Evolutionary conservation across 1,140 invertebrate genomes (phyloP).

Genomic region (Nautilus pompilius): DNA sequence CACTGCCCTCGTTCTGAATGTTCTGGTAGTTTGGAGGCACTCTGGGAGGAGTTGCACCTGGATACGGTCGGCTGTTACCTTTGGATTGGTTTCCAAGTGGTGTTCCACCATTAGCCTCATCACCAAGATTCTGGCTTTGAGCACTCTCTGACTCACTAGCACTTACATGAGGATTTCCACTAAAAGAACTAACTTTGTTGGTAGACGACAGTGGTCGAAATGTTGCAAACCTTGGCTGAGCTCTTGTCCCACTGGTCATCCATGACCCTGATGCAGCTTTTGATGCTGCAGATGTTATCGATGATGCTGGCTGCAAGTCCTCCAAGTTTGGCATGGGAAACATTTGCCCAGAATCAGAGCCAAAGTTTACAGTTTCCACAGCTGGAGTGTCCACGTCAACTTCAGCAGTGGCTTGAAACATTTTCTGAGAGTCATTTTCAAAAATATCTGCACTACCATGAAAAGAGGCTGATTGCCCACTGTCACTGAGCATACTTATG

Average conservation of each 20-base stretch:
- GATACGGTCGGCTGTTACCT: too few relatives aligned
- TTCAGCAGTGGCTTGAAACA: constrained; percentile 17
- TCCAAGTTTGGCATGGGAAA: constrained; percentile 2
- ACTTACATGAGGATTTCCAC: too few relatives aligned
- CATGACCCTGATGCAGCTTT: background rate
- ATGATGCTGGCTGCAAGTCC: background rate
- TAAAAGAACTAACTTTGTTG: too few relatives aligned
- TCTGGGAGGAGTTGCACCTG: too few relatives aligned
- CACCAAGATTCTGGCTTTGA: too few relatives aligned
- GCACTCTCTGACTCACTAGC: too few relatives aligned
- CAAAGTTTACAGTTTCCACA: background rate
- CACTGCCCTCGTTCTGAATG: too few relatives aligned
- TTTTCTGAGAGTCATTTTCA: constrained; percentile 5
- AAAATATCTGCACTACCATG: constrained; percentile 37
- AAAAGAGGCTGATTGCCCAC: constrained; percentile 25
- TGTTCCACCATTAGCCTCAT: too few relatives aligned
- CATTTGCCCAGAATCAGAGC: constrained; percentile 1
- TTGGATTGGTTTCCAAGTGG: too few relatives aligned
- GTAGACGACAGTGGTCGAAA: background rate
- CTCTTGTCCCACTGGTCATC: background rate
- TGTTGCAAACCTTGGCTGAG: background rate
- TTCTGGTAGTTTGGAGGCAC: too few relatives aligned
- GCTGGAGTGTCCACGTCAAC: background rate
- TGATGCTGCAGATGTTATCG: background rate
- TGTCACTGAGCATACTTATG: constrained; percentile 18